Evolutionary conservation across 1,140 invertebrate genomes (phyloP).

Genomic region (Copidosoma floridanum): DNA sequence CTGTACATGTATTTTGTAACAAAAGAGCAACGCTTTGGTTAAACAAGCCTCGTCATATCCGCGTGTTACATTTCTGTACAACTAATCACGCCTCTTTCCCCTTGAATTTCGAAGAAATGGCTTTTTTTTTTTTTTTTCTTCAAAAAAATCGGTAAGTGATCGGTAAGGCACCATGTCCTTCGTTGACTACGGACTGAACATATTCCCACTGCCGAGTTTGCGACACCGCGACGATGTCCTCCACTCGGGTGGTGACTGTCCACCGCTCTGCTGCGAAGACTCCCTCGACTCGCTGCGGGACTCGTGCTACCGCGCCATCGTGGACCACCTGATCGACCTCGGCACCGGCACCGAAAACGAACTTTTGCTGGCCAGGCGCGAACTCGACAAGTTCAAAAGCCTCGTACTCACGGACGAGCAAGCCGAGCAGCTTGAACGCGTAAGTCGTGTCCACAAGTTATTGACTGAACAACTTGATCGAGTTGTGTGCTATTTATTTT

Average conservation of each 20-base stretch:
- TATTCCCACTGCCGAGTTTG: not conserved
- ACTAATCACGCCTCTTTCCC: no score
- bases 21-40: no score
- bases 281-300: conserved; percentile 6
- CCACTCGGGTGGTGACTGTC: not conserved
- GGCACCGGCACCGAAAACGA: conserved; percentile 35
- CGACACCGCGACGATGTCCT: not conserved
- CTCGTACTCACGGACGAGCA: conserved; percentile 39
- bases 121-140: conserved; percentile 2
- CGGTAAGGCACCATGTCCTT: no score
- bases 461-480: no score
- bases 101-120: no score
- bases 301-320: conserved; percentile 36
- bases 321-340: conserved; percentile 39
- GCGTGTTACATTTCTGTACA: no score
- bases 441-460: no score
- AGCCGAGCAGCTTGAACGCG: conserved; percentile 26
- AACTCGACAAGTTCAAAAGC: conserved; percentile 39
- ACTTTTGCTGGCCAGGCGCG: conserved; percentile 27
- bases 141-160: not conserved
- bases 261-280: not conserved
- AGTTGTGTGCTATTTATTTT: no score
- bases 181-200: conserved; percentile 11
- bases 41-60: no score
- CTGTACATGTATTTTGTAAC: no score